phyloP scores from a whole-genome alignment of 2,888 invertebrate genomes.

The Ethmia dodecea region DNA sequence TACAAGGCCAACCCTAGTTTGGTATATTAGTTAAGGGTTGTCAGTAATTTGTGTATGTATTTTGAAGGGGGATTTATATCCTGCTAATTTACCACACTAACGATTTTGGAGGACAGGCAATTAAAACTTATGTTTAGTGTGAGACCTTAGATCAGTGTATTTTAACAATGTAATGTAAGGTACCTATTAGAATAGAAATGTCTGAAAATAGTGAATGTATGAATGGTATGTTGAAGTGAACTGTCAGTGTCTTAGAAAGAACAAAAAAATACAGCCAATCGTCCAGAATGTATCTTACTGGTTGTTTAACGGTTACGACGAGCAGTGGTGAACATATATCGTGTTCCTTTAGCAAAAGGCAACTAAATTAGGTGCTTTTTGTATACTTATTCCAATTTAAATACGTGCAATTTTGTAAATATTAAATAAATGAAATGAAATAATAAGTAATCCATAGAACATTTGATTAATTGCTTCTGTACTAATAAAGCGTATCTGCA shows the following conservation, averaged over 20 bases:
- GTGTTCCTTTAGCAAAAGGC: constrained; percentile 13
- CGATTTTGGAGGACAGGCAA: too few species aligned
- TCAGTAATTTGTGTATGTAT: too few species aligned
- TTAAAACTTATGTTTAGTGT: too few species aligned
- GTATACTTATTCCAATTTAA: constrained; percentile 37
- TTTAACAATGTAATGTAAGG: too few species aligned
- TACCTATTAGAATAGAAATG: constrained; percentile 1
- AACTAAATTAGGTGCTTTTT: constrained; percentile 47
- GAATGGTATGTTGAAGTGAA: constrained; percentile 23
- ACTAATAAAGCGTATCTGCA: constrained; percentile 16
- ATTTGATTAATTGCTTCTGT: constrained; percentile 27
- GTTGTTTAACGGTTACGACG: not conserved
- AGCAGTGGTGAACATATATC: too few species aligned
- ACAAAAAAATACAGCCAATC: not conserved
- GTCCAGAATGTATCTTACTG: not conserved
- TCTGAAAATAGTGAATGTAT: constrained; percentile 8
- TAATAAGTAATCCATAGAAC: constrained; percentile 23
- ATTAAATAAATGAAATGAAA: too few species aligned
- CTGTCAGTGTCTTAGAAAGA: constrained; percentile 20
- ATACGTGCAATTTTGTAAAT: constrained; percentile 55
- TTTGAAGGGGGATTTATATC: too few species aligned
- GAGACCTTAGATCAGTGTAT: too few species aligned
- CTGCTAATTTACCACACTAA: too few species aligned
- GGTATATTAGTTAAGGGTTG: too few species aligned
- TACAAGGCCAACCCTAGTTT: too few species aligned